Percentiles rank a stretch among this genome's conserved stretches.
These are phyloP conservation scores for Trachymyrmex cornetzi DNA, from an alignment of 1,140 invertebrate species.

Conservation along the genomic window DNA sequence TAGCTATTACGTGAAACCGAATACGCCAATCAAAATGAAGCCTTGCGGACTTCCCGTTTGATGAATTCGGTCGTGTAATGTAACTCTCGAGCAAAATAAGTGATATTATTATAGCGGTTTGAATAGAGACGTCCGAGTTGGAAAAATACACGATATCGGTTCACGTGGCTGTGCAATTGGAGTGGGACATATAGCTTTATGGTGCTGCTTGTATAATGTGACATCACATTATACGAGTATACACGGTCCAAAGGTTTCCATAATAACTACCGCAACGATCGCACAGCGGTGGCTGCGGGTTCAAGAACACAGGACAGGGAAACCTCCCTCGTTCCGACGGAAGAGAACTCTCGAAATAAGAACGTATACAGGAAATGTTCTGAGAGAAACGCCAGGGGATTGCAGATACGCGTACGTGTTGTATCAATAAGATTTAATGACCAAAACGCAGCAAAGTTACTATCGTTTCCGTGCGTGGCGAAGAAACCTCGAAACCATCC, in stretches of 20 bases:
- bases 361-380: slow-evolving; percentile 27
- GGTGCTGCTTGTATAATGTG: slow-evolving; percentile 60
- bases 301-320: slow-evolving; percentile 13
- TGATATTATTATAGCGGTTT: slow-evolving; percentile 58
- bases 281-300: not conserved
- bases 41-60: slow-evolving; percentile 19
- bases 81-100: slow-evolving; percentile 44
- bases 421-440: slow-evolving; percentile 49
- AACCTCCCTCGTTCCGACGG: slow-evolving; percentile 3
- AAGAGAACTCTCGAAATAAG: slow-evolving; percentile 45
- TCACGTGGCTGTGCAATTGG: slow-evolving; percentile 45
- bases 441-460: not conserved
- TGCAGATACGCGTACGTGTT: slow-evolving; percentile 10
- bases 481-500: not conserved
- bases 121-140: slow-evolving; percentile 44
- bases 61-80: slow-evolving; percentile 58
- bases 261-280: slow-evolving; percentile 61
- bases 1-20: slow-evolving; percentile 16
- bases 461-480: not conserved
- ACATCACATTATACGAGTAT: slow-evolving; percentile 60
- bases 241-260: slow-evolving; percentile 58
- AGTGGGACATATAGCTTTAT: slow-evolving; percentile 32
- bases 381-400: slow-evolving; percentile 6
- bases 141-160: slow-evolving; percentile 57
- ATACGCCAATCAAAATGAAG: slow-evolving; percentile 57